Conservation (phyloP, 2,113 vertebrate genomes). For the Phaetusa simplex region DNA sequence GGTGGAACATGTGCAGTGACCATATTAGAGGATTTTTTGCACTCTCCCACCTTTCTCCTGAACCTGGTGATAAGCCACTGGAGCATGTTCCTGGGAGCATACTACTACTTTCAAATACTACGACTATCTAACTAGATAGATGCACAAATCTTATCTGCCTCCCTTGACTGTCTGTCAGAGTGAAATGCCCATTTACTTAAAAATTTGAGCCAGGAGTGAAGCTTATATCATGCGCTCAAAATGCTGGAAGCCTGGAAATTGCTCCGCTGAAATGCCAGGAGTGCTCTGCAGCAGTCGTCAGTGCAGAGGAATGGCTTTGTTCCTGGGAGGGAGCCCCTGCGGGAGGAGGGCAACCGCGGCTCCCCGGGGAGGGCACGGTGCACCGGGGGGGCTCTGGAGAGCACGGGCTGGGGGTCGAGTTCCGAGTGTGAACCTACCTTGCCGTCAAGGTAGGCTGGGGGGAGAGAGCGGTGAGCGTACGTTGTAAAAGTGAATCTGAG, state of each 20-base stretch:
- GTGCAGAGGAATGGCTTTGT: background rate
- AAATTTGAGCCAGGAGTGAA: background rate
- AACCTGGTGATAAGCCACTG: background rate
- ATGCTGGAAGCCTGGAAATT: background rate
- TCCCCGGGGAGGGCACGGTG: accelerated
- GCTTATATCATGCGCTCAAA: background rate
- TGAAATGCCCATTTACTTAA: background rate
- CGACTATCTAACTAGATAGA: background rate
- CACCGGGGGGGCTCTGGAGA: accelerated
- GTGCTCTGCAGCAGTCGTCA: background rate
- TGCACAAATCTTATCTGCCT: background rate
- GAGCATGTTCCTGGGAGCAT: background rate
- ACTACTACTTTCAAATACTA: background rate
- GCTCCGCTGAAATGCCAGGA: background rate
- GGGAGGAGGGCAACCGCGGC: accelerated
- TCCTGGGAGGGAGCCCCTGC: accelerated
- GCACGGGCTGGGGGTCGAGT: accelerated
- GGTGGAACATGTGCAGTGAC: background rate
- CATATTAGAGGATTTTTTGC: background rate
- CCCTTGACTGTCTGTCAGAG: background rate
- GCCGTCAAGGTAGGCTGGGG: accelerated
- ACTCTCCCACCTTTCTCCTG: background rate
- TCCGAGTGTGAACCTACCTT: background rate
- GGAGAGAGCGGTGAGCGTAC: accelerated
- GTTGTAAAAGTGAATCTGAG: background rate